phyloP scores from a whole-genome alignment of 92 coral and sea anemone species.

The Pocillopora grandis region DNA sequence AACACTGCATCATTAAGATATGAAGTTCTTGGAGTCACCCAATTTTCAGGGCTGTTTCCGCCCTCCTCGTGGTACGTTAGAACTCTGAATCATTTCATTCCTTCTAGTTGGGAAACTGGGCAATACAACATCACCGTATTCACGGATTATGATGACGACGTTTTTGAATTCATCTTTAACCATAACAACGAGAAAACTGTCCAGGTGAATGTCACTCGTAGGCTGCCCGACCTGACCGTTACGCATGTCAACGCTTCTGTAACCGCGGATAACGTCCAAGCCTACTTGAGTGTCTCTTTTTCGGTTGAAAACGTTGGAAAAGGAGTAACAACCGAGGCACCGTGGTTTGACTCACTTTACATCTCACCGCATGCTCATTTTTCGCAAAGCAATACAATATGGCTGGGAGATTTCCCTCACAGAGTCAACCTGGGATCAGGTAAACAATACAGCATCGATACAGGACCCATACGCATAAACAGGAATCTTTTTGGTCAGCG shows the following conservation, averaged over 20 bases:
- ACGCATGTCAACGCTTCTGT: constrained; percentile 29
- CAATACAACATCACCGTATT: constrained; percentile 58
- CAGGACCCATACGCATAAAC: constrained; percentile 41
- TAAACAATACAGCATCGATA: constrained; percentile 34
- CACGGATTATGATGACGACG: constrained; percentile 60
- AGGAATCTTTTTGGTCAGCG: constrained; percentile 51
- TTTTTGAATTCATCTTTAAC: constrained; percentile 60
- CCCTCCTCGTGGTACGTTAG: constrained; percentile 57
- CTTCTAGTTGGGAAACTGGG: constrained; percentile 56
- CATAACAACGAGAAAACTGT: constrained; percentile 57
- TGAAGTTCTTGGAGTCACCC: constrained; percentile 33
- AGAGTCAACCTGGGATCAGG: constrained; percentile 42
- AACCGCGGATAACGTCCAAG: constrained; percentile 25
- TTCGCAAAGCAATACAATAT: constrained; percentile 7
- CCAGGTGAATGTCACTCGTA: constrained; percentile 42
- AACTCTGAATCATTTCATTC: constrained; percentile 34
- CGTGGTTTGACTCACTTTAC: constrained; percentile 65
- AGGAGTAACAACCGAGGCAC: constrained; percentile 63
- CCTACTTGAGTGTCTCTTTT: constrained; percentile 50
- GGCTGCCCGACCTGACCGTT: constrained; percentile 67
- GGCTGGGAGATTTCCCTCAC: constrained; percentile 45
- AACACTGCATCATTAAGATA: constrained; percentile 13
- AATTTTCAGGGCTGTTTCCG: constrained; percentile 64
- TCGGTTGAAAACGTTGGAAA: constrained; percentile 60
- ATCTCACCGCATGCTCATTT: constrained; percentile 40